phyloP scores from a whole-genome alignment of 2,113 vertebrate genomes.

The Chloroceryle aenea region DNA sequence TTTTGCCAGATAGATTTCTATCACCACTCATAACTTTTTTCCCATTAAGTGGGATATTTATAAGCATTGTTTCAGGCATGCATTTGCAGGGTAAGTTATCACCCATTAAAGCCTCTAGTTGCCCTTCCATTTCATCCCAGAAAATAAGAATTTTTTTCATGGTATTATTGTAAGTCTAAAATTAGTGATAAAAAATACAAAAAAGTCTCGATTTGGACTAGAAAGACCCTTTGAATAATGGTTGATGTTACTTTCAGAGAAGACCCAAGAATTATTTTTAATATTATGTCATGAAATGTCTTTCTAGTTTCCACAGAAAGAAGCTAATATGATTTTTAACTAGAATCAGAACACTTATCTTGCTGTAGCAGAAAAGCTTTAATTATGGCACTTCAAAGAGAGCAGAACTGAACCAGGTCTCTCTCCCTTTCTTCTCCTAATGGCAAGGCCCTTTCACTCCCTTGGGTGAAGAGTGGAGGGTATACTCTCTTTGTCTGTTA shows the following conservation, averaged over 20 bases:
- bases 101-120: neutral
- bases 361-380: neutral
- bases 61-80: slow-evolving; percentile 23
- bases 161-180: neutral
- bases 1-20: slow-evolving; percentile 47
- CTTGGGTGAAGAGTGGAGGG: neutral
- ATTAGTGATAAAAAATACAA: neutral
- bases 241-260: neutral
- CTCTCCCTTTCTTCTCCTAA: neutral
- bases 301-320: neutral
- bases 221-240: neutral
- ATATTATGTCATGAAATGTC: neutral
- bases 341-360: neutral
- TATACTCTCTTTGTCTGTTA: neutral
- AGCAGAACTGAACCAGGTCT: neutral
- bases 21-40: neutral
- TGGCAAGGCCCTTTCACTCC: accelerated
- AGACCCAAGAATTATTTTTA: neutral
- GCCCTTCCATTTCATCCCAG: neutral
- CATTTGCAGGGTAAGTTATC: slow-evolving; percentile 17
- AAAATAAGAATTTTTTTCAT: neutral
- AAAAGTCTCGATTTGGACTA: neutral
- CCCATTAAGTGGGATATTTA: slow-evolving; percentile 41
- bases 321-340: neutral
- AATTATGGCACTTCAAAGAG: neutral